phyloP scores from a whole-genome alignment of 2,797 vertebrate species.

The Tokudaia muenninki region DNA sequence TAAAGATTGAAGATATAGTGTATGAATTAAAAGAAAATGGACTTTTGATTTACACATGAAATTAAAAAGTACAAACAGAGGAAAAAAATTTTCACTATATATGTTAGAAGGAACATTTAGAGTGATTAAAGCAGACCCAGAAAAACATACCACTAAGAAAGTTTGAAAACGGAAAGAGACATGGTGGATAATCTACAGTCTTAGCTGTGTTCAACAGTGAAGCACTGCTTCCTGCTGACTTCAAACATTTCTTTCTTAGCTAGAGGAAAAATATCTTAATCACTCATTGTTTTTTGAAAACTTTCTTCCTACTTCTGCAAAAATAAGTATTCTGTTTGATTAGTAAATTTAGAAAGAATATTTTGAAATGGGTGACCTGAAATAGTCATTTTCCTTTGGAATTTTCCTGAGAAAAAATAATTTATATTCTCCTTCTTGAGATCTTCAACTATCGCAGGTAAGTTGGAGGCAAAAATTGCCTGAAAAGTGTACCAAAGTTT shows the following conservation, averaged over 20 bases:
- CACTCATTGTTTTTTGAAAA: not conserved
- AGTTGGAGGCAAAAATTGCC: not conserved
- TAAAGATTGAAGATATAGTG: not conserved
- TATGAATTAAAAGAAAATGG: conserved; percentile 8
- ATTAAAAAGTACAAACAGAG: not conserved
- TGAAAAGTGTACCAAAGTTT: not conserved
- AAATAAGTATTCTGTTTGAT: conserved; percentile 10
- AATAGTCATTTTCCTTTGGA: conserved; percentile 7
- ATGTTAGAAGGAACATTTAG: not conserved
- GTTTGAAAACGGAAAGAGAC: not conserved
- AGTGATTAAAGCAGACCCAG: not conserved
- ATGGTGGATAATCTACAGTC: not conserved
- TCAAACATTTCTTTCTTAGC: conserved; percentile 8
- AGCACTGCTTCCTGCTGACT: not conserved
- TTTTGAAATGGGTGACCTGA: not conserved
- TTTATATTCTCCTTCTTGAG: not conserved
- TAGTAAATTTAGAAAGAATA: not conserved
- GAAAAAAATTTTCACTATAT: not conserved
- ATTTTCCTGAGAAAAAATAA: not conserved
- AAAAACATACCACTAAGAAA: not conserved
- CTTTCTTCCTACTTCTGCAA: not conserved
- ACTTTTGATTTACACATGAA: not conserved
- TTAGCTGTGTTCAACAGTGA: not conserved
- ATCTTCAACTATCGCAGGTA: not conserved
- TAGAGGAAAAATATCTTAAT: not conserved